Conservation (phyloP, 2,797 vertebrate genomes). For the Acanthornis magna region DNA sequence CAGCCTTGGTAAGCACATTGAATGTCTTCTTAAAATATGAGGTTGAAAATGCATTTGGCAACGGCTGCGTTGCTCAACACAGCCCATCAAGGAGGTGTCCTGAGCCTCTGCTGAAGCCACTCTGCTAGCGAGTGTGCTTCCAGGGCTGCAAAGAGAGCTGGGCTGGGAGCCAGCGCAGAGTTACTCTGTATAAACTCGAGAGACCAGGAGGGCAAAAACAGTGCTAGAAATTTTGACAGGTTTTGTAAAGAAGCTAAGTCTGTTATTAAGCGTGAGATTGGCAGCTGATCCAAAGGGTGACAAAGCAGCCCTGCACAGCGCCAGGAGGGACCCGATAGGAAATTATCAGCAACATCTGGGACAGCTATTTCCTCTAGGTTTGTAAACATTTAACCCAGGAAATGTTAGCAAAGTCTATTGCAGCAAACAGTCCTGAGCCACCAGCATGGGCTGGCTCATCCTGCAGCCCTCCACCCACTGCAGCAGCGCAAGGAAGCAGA, state of each 20-base stretch:
- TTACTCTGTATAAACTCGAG: background rate
- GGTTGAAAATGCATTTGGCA: slow-evolving; percentile 38
- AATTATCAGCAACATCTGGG: slow-evolving; percentile 12
- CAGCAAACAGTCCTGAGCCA: background rate
- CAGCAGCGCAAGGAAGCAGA: background rate
- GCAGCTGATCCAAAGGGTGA: background rate
- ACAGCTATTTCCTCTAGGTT: background rate
- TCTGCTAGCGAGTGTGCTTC: background rate
- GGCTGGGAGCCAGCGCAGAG: background rate
- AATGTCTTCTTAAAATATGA: slow-evolving; percentile 33
- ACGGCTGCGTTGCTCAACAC: background rate
- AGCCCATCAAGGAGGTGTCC: background rate
- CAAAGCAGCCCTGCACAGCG: background rate
- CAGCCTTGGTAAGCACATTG: slow-evolving; percentile 13
- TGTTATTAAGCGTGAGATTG: background rate
- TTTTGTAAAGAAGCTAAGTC: background rate
- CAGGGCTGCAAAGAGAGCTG: background rate
- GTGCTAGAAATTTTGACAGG: background rate
- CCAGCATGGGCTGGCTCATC: background rate
- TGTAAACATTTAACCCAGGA: background rate
- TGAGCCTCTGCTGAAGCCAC: background rate
- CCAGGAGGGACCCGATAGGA: background rate
- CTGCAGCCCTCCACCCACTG: background rate
- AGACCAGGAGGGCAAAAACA: background rate
- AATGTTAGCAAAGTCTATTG: background rate